phyloP scores from a whole-genome alignment of 1,140 invertebrate genomes.

The Probaryconus sp. region DNA sequence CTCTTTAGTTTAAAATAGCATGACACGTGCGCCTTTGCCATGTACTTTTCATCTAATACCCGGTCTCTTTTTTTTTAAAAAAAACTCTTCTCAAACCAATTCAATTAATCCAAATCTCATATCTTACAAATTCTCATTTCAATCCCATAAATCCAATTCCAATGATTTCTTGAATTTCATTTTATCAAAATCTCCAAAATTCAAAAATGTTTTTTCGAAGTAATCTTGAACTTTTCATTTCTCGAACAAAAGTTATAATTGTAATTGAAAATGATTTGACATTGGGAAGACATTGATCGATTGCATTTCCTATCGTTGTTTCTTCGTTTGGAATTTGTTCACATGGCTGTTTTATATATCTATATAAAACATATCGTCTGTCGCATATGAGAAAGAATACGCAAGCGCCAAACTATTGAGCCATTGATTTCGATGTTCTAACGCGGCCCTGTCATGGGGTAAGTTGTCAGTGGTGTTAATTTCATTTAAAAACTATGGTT shows the following conservation, averaged over 20 bases:
- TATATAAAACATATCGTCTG: slow-evolving; percentile 37
- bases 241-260: too few species aligned
- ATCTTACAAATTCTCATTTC: too few species aligned
- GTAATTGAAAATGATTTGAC: too few species aligned
- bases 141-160: too few species aligned
- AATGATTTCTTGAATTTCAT: too few species aligned
- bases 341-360: slow-evolving; percentile 45
- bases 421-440: slow-evolving; percentile 62
- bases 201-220: too few species aligned
- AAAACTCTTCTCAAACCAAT: neutral
- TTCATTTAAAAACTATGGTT: slow-evolving; percentile 48
- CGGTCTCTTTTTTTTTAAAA: slow-evolving; percentile 1
- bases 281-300: slow-evolving; percentile 3
- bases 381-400: slow-evolving; percentile 40
- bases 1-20: slow-evolving; percentile 24
- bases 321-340: slow-evolving; percentile 51
- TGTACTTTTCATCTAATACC: too few species aligned
- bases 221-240: too few species aligned
- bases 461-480: slow-evolving; percentile 68
- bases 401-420: slow-evolving; percentile 72
- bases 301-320: slow-evolving; percentile 14
- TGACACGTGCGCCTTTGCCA: slow-evolving; percentile 8
- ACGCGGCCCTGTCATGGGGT: slow-evolving; percentile 73
- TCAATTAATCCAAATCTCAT: too few species aligned
- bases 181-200: too few species aligned